These are phyloP conservation scores for Ceratina japonica DNA, from an alignment of 1,140 invertebrate genomes.

Conservation along the genomic window DNA sequence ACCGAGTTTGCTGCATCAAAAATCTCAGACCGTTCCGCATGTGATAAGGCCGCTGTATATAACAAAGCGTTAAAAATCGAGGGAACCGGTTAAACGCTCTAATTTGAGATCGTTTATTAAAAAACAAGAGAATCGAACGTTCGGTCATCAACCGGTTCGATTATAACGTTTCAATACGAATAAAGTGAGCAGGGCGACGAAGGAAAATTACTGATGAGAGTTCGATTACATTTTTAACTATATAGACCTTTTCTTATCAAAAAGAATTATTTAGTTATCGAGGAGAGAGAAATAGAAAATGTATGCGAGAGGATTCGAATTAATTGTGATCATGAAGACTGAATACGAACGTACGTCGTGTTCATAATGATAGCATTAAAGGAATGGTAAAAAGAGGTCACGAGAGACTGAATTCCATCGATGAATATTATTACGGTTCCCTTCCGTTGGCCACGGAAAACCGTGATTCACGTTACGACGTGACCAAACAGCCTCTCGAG, in stretches of 20 bases:
- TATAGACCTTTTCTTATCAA: too few species aligned
- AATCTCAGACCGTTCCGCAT: conserved; percentile 11
- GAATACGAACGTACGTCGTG: too few species aligned
- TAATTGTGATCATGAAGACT: too few species aligned
- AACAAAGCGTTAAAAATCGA: conserved; percentile 14
- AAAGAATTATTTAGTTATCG: too few species aligned
- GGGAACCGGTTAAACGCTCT: conserved; percentile 22
- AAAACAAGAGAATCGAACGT: not conserved
- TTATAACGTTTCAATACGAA: too few species aligned
- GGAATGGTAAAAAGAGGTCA: not conserved
- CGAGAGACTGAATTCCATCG: not conserved
- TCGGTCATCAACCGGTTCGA: not conserved
- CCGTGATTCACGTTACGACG: conserved; percentile 23
- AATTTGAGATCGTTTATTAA: not conserved
- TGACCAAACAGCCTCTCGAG: conserved; percentile 43
- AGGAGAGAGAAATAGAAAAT: too few species aligned
- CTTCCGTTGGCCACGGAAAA: conserved; percentile 22
- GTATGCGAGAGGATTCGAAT: too few species aligned
- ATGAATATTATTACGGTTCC: conserved; percentile 20
- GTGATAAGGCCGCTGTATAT: not conserved
- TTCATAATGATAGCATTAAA: conserved; percentile 10
- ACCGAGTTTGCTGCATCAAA: conserved; percentile 25
- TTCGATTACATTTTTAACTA: too few species aligned
- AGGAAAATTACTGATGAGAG: too few species aligned
- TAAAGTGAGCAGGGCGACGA: too few species aligned